These are phyloP conservation scores for Edolisoma coerulescens DNA, from an alignment of 2,113 vertebrate genomes.

Conservation along the genomic window DNA sequence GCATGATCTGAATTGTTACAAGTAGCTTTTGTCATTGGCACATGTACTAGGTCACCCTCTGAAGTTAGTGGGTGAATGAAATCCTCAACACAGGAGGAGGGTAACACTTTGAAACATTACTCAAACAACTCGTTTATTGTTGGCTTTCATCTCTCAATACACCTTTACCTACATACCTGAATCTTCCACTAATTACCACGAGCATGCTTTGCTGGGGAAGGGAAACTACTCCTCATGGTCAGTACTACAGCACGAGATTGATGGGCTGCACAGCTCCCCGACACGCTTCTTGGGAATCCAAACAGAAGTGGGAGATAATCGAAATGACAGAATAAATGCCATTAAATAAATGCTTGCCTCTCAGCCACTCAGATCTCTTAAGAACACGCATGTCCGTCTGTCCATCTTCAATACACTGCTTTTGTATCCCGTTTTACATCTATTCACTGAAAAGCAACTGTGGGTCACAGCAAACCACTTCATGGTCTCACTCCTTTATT, in stretches of 20 bases:
- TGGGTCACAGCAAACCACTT: background rate
- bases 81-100: background rate
- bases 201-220: background rate
- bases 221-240: background rate
- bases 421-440: background rate
- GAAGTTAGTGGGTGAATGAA: slow-evolving; percentile 38
- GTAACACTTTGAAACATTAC: background rate
- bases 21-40: slow-evolving; percentile 69
- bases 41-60: slow-evolving; percentile 41
- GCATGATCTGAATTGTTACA: slow-evolving; percentile 69
- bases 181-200: background rate
- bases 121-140: background rate
- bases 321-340: background rate
- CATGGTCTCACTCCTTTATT: background rate
- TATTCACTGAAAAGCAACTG: background rate
- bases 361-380: background rate
- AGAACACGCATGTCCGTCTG: background rate
- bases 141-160: background rate
- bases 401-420: background rate
- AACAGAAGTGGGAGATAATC: background rate
- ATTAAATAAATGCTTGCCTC: background rate
- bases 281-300: background rate
- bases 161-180: background rate
- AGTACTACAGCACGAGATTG: background rate
- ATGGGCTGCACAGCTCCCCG: background rate